These are phyloP conservation scores for Ancistrus triradiatus DNA, from an alignment of 2,113 vertebrate genomes.

Conservation along the genomic window DNA sequence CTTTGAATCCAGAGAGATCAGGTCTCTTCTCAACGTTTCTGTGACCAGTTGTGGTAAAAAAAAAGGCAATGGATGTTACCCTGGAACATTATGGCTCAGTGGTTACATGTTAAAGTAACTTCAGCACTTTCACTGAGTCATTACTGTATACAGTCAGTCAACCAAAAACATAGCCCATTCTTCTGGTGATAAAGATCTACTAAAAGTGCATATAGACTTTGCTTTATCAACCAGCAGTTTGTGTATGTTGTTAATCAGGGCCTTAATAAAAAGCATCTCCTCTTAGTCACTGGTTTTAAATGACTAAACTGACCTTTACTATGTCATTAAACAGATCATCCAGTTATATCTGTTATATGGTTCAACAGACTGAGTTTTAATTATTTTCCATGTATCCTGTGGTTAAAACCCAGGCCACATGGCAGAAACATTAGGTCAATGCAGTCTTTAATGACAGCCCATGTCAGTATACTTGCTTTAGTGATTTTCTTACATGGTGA, in stretches of 20 bases:
- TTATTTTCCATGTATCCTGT: conserved; percentile 48
- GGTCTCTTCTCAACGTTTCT: too few relatives aligned
- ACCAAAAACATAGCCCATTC: conserved; percentile 19
- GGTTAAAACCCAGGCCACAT: conserved; percentile 51
- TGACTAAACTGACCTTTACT: conserved; percentile 33
- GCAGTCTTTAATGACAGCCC: conserved; percentile 60
- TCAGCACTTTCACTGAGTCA: conserved; percentile 19
- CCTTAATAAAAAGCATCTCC: conserved; percentile 29
- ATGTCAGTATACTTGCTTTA: conserved; percentile 57
- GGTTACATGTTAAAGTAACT: conserved; percentile 30
- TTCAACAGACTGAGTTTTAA: conserved; percentile 50
- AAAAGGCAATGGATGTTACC: too few relatives aligned
- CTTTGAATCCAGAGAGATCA: too few relatives aligned
- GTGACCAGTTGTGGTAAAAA: too few relatives aligned
- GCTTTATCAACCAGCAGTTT: conserved; percentile 26
- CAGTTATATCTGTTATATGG: conserved; percentile 44
- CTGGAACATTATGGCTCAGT: conserved; percentile 28
- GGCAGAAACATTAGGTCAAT: conserved; percentile 61
- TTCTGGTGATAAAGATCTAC: conserved; percentile 25
- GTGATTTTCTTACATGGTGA: conserved; percentile 53
- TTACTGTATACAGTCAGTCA: background rate
- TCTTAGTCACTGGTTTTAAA: conserved; percentile 21
- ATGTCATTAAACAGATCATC: conserved; percentile 26
- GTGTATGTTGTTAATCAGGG: conserved; percentile 28
- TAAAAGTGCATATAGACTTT: conserved; percentile 20